A percentile compares a stretch with the other conserved stretches of the same genome.
phyloP scores from a whole-genome alignment of 2,113 vertebrate genomes.

The Podarcis cretensis region DNA sequence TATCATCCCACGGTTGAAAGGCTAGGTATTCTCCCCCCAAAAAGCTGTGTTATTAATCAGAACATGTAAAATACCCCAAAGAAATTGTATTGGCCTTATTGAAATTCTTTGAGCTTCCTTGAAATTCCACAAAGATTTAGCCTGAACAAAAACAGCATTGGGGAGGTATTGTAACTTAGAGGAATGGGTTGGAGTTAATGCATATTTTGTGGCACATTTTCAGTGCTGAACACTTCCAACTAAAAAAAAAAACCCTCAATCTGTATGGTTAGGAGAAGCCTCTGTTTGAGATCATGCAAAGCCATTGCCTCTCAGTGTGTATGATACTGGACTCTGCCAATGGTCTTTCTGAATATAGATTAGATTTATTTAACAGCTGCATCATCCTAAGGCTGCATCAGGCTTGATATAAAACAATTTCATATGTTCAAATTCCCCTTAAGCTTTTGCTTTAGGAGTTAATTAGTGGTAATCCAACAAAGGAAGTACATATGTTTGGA shows the following conservation, averaged over 20 bases:
- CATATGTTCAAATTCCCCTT: not conserved
- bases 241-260: not conserved
- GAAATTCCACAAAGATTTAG: not conserved
- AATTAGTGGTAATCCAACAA: not conserved
- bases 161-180: not conserved
- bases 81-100: not conserved
- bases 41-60: not conserved
- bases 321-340: not conserved
- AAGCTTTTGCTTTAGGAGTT: not conserved
- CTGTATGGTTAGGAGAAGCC: too few relatives aligned
- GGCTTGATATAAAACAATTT: not conserved
- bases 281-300: too few relatives aligned
- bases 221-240: not conserved
- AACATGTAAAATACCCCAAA: not conserved
- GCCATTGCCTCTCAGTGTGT: not conserved
- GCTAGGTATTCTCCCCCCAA: not conserved
- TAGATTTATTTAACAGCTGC: not conserved
- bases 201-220: too few relatives aligned
- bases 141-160: not conserved
- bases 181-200: too few relatives aligned
- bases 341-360: not conserved
- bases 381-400: not conserved
- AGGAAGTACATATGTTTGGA: not conserved
- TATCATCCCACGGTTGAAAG: too few relatives aligned
- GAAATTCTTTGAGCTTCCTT: not conserved